Conservation (phyloP, 1,140 invertebrate genomes). For the Bilobella aurantiaca region DNA sequence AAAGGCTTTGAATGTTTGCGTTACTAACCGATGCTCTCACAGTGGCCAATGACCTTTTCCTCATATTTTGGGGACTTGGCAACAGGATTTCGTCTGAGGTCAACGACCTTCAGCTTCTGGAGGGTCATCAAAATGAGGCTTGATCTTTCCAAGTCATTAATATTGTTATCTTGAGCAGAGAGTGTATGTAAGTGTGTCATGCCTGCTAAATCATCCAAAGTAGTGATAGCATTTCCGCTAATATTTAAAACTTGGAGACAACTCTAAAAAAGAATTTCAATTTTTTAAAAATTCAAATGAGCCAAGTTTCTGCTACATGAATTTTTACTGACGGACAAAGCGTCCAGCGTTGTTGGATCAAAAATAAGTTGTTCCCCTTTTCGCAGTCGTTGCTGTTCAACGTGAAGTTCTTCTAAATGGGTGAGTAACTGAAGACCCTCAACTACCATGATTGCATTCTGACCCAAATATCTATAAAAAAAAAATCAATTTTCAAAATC, state of each 20-base stretch:
- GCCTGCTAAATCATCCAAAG: constrained; percentile 21
- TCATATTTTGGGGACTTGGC: constrained; percentile 21
- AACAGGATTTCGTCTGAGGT: constrained; percentile 25
- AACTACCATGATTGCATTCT: constrained; percentile 55
- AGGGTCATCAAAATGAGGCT: constrained; percentile 18
- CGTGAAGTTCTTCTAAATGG: constrained; percentile 53
- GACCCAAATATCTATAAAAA: constrained; percentile 44
- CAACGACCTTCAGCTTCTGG: constrained; percentile 15
- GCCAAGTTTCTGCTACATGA: neutral
- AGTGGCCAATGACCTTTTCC: constrained; percentile 25
- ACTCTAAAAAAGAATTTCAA: constrained; percentile 20
- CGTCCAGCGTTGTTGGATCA: constrained; percentile 50
- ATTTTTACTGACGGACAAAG: constrained; percentile 47
- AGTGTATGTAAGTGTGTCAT: constrained; percentile 16
- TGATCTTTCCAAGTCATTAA: constrained; percentile 18
- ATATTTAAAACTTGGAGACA: constrained; percentile 18
- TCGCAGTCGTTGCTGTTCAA: constrained; percentile 53
- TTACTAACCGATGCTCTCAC: constrained; percentile 17
- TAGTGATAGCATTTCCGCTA: constrained; percentile 23
- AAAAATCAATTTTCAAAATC: neutral
- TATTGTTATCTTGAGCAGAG: constrained; percentile 9
- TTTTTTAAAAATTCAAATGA: neutral
- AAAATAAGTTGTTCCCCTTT: constrained; percentile 52
- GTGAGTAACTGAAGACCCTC: constrained; percentile 53
- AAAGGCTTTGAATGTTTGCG: neutral